A percentile compares a stretch with the other conserved stretches of the same genome.
phyloP scores from a whole-genome alignment of 2,888 invertebrate species.

The Agrilus biguttatus region DNA sequence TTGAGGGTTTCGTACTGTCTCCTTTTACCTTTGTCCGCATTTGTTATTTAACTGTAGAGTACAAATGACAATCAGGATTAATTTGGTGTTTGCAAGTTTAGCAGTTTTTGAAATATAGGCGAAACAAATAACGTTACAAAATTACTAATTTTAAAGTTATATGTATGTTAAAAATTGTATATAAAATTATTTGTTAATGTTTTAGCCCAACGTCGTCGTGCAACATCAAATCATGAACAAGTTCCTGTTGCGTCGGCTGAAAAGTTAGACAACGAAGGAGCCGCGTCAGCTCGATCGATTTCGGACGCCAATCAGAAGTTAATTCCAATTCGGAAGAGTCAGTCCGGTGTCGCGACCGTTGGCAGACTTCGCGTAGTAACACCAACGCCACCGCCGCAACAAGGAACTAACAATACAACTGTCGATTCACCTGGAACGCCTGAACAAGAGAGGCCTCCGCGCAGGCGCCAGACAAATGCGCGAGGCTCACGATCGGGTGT shows the following conservation, averaged over 20 bases:
- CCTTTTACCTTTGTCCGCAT: too few relatives aligned
- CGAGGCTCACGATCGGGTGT: slow-evolving; percentile 34
- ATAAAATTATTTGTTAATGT: too few relatives aligned
- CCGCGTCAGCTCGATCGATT: slow-evolving; percentile 38
- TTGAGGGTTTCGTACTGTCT: too few relatives aligned
- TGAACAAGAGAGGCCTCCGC: slow-evolving; percentile 27
- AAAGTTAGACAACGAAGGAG: slow-evolving; percentile 51
- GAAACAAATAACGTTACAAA: too few relatives aligned
- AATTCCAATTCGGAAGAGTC: slow-evolving; percentile 28
- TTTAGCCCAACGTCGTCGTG: slow-evolving; percentile 25
- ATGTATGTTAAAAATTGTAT: too few relatives aligned
- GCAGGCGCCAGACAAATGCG: slow-evolving; percentile 26
- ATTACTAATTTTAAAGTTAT: too few relatives aligned
- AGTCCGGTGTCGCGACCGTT: slow-evolving; percentile 50
- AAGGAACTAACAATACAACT: slow-evolving; percentile 15
- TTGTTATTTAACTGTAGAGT: too few relatives aligned
- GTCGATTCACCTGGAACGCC: slow-evolving; percentile 24
- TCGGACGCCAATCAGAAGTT: slow-evolving; percentile 27
- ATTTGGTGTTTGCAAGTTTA: too few relatives aligned
- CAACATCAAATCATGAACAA: slow-evolving; percentile 29
- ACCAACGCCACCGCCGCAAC: slow-evolving; percentile 23
- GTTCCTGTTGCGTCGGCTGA: slow-evolving; percentile 19
- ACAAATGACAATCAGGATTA: too few relatives aligned
- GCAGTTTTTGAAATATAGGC: too few relatives aligned
- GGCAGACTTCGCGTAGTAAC: slow-evolving; percentile 59